A percentile compares a stretch with the other conserved stretches of the same genome.
phyloP scores from a whole-genome alignment of 2,888 invertebrate genomes.

The Miltochrista miniata region DNA sequence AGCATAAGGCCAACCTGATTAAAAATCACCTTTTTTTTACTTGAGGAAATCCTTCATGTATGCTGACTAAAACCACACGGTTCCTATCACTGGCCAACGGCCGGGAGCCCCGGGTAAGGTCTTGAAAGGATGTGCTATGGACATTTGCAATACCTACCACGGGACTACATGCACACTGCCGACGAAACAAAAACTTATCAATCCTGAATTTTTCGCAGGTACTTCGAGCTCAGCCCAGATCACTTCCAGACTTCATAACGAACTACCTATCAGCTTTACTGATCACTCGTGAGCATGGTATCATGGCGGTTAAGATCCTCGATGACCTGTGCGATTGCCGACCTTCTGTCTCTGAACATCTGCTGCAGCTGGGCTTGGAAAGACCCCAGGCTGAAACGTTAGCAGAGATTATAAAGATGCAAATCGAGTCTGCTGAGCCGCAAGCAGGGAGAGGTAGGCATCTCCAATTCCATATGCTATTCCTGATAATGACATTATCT shows the following conservation, averaged over 20 bases:
- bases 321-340: slow-evolving; percentile 75
- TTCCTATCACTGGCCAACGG: too few species aligned
- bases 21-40: too few species aligned
- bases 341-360: slow-evolving; percentile 65
- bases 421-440: slow-evolving; percentile 55
- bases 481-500: too few species aligned
- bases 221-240: slow-evolving; percentile 86
- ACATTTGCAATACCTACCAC: too few species aligned
- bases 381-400: slow-evolving; percentile 39
- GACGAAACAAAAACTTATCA: too few species aligned
- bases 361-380: slow-evolving; percentile 55
- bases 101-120: too few species aligned
- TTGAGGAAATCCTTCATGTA: too few species aligned
- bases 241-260: slow-evolving; percentile 87
- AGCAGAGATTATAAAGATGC: slow-evolving; percentile 62
- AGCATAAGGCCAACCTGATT: too few species aligned
- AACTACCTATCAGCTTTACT: slow-evolving; percentile 89
- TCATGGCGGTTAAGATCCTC: slow-evolving; percentile 67
- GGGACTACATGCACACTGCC: too few species aligned
- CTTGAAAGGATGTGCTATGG: too few species aligned
- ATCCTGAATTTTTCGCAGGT: slow-evolving; percentile 73
- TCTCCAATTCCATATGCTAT: too few species aligned
- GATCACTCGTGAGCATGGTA: slow-evolving; percentile 85
- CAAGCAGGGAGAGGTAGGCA: slow-evolving; percentile 58
- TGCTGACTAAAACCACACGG: too few species aligned